Conservation (phyloP, 2,888 invertebrate genomes). For the Perizoma flavofasciatum region DNA sequence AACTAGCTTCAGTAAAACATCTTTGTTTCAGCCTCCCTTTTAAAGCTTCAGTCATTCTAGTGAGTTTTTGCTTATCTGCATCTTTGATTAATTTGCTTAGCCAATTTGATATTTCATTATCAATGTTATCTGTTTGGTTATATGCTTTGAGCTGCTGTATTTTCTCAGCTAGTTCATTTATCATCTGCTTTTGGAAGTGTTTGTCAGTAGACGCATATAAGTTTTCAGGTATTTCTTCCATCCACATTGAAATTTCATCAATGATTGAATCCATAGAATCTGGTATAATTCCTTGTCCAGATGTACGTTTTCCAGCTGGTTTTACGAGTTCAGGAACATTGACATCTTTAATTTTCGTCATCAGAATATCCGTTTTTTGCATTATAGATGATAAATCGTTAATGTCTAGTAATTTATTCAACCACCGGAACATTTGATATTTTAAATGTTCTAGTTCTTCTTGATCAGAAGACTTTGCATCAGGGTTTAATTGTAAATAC, state of each 20-base stretch:
- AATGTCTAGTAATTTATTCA: slow-evolving; percentile 43
- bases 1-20: slow-evolving; percentile 18
- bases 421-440: slow-evolving; percentile 53
- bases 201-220: slow-evolving; percentile 16
- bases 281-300: slow-evolving; percentile 3
- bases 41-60: slow-evolving; percentile 28
- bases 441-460: slow-evolving; percentile 59
- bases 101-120: slow-evolving; percentile 31
- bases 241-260: slow-evolving; percentile 39
- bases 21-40: slow-evolving; percentile 28
- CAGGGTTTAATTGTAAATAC: slow-evolving; percentile 53
- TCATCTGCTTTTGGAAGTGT: slow-evolving; percentile 20
- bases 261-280: slow-evolving; percentile 25
- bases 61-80: slow-evolving; percentile 24
- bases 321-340: slow-evolving; percentile 34
- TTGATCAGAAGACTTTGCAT: slow-evolving; percentile 38
- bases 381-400: slow-evolving; percentile 39
- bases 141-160: slow-evolving; percentile 26
- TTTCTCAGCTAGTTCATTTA: slow-evolving; percentile 33
- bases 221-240: slow-evolving; percentile 33
- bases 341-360: slow-evolving; percentile 39
- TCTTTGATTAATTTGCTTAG: slow-evolving; percentile 14
- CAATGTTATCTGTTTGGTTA: slow-evolving; percentile 19
- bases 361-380: slow-evolving; percentile 39
- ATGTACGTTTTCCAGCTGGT: slow-evolving; percentile 8